A percentile compares a stretch with the other conserved stretches of the same genome.
Evolutionary conservation across 1,140 invertebrate genomes (phyloP).

Genomic region (Bombus polaris): DNA sequence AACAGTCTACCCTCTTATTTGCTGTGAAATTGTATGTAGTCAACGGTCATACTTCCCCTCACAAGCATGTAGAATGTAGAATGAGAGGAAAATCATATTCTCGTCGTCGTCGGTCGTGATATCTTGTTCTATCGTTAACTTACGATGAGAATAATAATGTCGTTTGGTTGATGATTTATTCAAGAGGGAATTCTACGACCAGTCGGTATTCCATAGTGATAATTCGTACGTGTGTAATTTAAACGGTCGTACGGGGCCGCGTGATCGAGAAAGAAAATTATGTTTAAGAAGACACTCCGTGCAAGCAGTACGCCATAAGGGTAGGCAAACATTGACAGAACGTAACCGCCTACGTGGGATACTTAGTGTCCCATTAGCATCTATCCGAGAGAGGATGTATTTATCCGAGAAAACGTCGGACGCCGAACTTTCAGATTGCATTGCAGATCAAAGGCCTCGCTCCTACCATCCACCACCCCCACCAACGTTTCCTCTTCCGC

Average conservation of each 20-base stretch:
- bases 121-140: neutral
- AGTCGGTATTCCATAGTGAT: neutral
- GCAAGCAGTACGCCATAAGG: constrained; percentile 55
- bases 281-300: constrained; percentile 48
- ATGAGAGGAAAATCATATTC: neutral
- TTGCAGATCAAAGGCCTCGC: constrained; percentile 31
- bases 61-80: neutral
- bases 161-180: neutral
- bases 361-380: constrained; percentile 64
- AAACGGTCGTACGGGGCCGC: neutral
- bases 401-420: constrained; percentile 46
- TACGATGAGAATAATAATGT: neutral
- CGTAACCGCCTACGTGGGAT: constrained; percentile 63
- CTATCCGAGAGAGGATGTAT: constrained; percentile 54
- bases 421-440: constrained; percentile 39
- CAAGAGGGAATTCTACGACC: neutral
- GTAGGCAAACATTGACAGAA: constrained; percentile 68
- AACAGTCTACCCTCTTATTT: neutral
- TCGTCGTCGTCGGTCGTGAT: neutral
- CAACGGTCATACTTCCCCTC: neutral
- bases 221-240: constrained; percentile 10
- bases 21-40: constrained; percentile 8
- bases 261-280: constrained; percentile 33
- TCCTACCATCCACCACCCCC: neutral
- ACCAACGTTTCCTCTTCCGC: neutral